phyloP scores from a whole-genome alignment of 2,888 invertebrate species.

The Eupithecia tripunctaria region DNA sequence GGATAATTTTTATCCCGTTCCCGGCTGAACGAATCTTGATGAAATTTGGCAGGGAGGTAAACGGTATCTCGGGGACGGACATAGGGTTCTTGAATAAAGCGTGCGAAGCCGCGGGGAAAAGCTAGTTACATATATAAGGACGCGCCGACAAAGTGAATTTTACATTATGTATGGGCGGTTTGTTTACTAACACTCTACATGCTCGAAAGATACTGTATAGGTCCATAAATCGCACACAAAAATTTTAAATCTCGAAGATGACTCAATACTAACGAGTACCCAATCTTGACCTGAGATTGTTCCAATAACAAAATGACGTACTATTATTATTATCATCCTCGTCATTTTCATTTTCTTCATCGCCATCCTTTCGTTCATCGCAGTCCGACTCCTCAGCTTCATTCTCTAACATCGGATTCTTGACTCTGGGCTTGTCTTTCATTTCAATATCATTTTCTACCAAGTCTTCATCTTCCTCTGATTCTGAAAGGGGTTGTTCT shows the following conservation, averaged over 20 bases:
- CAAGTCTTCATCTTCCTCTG: constrained; percentile 69
- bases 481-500: constrained; percentile 50
- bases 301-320: background rate
- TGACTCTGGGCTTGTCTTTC: constrained; percentile 71
- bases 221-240: background rate
- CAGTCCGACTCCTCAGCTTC: constrained; percentile 82
- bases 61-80: too few relatives aligned
- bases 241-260: background rate
- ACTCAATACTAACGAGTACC: background rate
- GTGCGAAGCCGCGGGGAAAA: too few relatives aligned
- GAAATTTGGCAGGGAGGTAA: too few relatives aligned
- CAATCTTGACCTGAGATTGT: background rate
- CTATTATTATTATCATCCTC: constrained; percentile 43
- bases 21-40: too few relatives aligned
- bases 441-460: constrained; percentile 64
- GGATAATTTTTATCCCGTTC: too few relatives aligned
- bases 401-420: constrained; percentile 73
- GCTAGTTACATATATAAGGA: too few relatives aligned
- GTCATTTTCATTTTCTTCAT: constrained; percentile 51
- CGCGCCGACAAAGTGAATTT: too few relatives aligned
- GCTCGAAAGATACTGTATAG: too few relatives aligned
- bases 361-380: constrained; percentile 53
- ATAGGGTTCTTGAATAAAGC: too few relatives aligned
- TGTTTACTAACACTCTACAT: too few relatives aligned
- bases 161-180: too few relatives aligned